Conservation (phyloP, 2,797 vertebrate species). For the Diceros bicornis region DNA sequence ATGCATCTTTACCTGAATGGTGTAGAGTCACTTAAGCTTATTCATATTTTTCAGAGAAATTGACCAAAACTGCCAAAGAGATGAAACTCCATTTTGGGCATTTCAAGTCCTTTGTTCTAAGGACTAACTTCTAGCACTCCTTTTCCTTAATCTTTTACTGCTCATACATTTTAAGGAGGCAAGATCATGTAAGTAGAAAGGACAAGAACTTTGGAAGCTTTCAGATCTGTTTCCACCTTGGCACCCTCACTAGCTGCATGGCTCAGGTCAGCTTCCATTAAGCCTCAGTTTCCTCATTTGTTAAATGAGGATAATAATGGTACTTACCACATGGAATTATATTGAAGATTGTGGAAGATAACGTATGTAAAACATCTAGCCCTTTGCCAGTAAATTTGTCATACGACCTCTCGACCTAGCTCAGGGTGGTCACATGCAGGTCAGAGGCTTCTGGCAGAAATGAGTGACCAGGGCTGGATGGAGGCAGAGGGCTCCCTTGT, state of each 20-base stretch:
- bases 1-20: constrained; percentile 20
- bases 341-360: not conserved
- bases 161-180: not conserved
- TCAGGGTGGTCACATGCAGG: not conserved
- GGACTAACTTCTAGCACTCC: not conserved
- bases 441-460: not conserved
- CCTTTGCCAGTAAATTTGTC: not conserved
- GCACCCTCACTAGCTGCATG: not conserved
- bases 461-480: not conserved
- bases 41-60: constrained; percentile 11
- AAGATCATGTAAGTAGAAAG: not conserved
- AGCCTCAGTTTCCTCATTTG: constrained; percentile 22
- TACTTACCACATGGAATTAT: not conserved
- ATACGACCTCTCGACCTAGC: not conserved
- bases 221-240: not conserved
- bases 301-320: not conserved
- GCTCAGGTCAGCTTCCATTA: not conserved
- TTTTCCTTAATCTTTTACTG: not conserved
- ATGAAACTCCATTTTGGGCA: not conserved
- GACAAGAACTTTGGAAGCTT: not conserved
- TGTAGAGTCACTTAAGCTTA: constrained; percentile 42
- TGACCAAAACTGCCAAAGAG: constrained; percentile 27
- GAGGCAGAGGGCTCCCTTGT: not conserved
- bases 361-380: not conserved
- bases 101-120: constrained; percentile 2